These are phyloP conservation scores for Stegodyphus dumicola DNA, from an alignment of 1,140 invertebrate genomes.

Conservation along the genomic window DNA sequence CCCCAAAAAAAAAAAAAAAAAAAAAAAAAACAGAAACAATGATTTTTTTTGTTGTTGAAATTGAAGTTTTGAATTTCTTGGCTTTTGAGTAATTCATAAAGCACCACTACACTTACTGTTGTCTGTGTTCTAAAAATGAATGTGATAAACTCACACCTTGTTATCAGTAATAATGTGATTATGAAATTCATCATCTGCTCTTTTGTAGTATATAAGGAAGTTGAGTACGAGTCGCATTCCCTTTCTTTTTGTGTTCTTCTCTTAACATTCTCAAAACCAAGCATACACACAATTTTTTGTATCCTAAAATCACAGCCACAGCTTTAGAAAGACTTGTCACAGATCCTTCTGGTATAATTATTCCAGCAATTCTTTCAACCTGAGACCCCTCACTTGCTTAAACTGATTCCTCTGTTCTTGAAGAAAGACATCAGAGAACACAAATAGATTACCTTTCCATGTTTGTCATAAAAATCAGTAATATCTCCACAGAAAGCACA, in stretches of 20 bases:
- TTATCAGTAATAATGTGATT: background rate
- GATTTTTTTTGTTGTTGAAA: background rate
- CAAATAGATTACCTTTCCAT: background rate
- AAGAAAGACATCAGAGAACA: background rate
- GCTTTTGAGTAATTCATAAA: too few species aligned
- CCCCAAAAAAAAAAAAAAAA: too few species aligned
- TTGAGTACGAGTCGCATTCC: background rate
- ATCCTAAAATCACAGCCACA: background rate
- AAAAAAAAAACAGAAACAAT: background rate
- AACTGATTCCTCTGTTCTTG: too few species aligned
- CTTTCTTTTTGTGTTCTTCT: background rate
- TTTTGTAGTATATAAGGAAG: background rate
- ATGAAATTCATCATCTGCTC: background rate
- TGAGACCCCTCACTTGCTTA: too few species aligned
- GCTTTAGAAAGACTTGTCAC: background rate
- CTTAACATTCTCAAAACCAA: background rate
- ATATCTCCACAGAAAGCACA: background rate
- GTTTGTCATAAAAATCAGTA: background rate
- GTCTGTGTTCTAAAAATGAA: background rate
- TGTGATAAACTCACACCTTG: background rate
- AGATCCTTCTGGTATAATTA: too few species aligned
- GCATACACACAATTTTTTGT: background rate
- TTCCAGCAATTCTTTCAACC: too few species aligned
- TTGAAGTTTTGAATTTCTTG: background rate
- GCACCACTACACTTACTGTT: background rate